Base-by-base conservation (phyloP, 2,797 vertebrate genomes). In the Sciaenops ocellatus region DNA sequence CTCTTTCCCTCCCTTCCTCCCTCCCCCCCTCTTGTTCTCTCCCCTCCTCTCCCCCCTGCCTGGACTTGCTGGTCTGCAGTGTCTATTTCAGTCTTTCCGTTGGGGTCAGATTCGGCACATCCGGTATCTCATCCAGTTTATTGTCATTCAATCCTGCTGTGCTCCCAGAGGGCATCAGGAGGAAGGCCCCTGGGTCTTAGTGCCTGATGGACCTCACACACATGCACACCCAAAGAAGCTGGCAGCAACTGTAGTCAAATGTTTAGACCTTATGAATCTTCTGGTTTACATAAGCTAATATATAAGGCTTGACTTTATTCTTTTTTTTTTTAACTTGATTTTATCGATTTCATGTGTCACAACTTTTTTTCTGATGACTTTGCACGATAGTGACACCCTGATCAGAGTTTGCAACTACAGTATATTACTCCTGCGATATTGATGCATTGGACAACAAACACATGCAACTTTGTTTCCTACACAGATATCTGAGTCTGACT, bases 61-160 rank as follows among this genome's bases (percentile, higher is more conserved):
- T 85, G 84, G 91, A 90, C 94, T 89, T 85, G 90, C 94, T 94
- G 87, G 91, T 89, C 87, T 94, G 91, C 91, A 95, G 90, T 95
- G 93, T 96, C 95, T 96, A 95, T 96, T 97, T 96, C 94, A 95
- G 94, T 96, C 95, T 93, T 95, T 96, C 92, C 94, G 95, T 93
- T 88, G 92, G 95, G 94, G 92, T 96, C 90, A 88, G 92, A 96
- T 96, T 96, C 94, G 87, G 93, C 93, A 94, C 91, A 92, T 95
- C 95, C 94, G 92, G 93, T 95, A 95, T 95, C 93, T 95, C 94
- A 95, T 96, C 94, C 93, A 95, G 93, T 96, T 96, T 95, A 92
- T 95, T 95, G 94, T 96, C 94, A 96, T 95, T 94, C 94, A 96
- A 95, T 96, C 93, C 90, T 78, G 85, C 92, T 93, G 93, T 82